Base-by-base conservation (phyloP, 2,113 vertebrate species). In the Thermophis baileyi region DNA sequence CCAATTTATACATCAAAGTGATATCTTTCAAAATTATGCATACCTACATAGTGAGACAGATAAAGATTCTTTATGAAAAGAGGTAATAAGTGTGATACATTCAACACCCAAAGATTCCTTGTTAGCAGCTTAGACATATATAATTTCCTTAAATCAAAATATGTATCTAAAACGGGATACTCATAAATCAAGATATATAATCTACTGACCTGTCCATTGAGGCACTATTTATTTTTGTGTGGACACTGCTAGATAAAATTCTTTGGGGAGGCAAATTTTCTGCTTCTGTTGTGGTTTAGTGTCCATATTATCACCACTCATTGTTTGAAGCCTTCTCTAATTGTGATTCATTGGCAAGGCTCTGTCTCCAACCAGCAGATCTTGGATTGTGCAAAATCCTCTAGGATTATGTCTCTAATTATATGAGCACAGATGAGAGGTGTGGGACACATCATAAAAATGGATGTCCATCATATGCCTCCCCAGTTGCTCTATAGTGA, bases 21-120 rank as follows among this genome's bases (percentile, higher is more conserved):
- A 30, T 12, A 90, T 50, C 9, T 4, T 6, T 91, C 69, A 24
- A 25, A 96, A 95, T 94, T 47, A 0, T 12, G 44, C 86, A 9
- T 44, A 44, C 86, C 87, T 92, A 44, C 93, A 51, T 85, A 93
- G 88, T 3, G 6, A 95, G 24, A 49, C 86, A 50, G 25, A 85
- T 95, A 94, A 44, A 46, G 22, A 88, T 3, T 90, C 1, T 91
- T 95, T 95, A 9, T 51, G 87, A 53, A 47, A 88, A 87, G 92
- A 90, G 30, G 69, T 94, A 93, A 92, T 18, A 93, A 1, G 8
- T 22, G 7, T 53, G 10, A 25, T 24, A 54, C 27, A 87, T n/a
- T 93, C 2, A 24, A 50, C 50, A 93, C 53, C 10, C 81, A 91
- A 57, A 35, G 87, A 51, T 46, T 49, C 92, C 16, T 24, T 27